Evolutionary conservation across 2,888 invertebrate species (phyloP).

Genomic region (Aethes cnicana): DNA sequence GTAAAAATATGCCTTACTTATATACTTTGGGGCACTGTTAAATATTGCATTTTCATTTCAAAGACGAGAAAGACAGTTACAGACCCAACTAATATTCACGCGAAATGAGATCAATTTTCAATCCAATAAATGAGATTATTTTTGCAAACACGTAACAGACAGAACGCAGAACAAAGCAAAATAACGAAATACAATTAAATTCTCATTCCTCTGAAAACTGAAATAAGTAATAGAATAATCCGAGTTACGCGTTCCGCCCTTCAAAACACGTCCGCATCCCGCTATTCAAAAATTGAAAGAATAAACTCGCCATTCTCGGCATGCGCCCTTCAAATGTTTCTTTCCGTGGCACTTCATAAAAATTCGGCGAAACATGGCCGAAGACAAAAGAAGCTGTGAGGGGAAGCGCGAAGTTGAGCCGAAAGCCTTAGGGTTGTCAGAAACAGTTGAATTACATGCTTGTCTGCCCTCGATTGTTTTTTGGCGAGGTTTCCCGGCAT

Average conservation of each 20-base stretch:
- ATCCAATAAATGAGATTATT: no score
- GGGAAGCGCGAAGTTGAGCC: conserved; percentile 30
- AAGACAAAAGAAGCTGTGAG: conserved; percentile 34
- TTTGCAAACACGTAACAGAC: no score
- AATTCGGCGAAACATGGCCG: conserved; percentile 31
- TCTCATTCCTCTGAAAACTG: no score
- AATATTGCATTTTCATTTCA: no score
- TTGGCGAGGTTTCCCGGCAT: conserved; percentile 4
- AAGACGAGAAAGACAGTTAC: no score
- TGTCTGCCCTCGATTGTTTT: conserved; percentile 18
- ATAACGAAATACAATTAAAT: no score
- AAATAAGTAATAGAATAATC: no score
- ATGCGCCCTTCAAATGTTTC: conserved; percentile 29
- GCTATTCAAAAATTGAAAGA: conserved; percentile 32
- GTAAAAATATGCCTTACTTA: no score
- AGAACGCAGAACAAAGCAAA: no score
- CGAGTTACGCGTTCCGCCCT: not conserved
- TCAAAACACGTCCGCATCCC: conserved; percentile 6
- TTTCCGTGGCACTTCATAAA: conserved; percentile 34
- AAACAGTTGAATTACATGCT: conserved; percentile 17
- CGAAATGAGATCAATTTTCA: no score
- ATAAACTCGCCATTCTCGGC: conserved; percentile 26
- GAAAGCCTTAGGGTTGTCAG: conserved; percentile 38
- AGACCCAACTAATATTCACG: no score
- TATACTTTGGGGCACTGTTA: no score